A percentile compares a stretch with the other conserved stretches of the same genome.
Conservation (phyloP, 2,888 invertebrate genomes). For the Gonocerus acuteangulatus region DNA sequence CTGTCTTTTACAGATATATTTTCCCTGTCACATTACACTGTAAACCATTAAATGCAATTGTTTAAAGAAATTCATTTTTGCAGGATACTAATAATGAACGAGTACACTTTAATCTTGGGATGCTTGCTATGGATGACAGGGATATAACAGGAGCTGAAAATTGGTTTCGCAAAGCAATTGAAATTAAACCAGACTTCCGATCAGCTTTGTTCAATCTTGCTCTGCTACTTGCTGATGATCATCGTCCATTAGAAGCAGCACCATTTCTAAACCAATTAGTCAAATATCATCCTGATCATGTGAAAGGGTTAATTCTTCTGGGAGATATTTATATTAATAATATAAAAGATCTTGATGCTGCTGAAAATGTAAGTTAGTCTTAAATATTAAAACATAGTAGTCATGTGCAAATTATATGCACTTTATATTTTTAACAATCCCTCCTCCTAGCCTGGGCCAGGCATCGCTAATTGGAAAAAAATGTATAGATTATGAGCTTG, state of each 20-base stretch:
- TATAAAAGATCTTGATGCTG: slow-evolving; percentile 86
- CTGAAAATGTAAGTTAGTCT: slow-evolving; percentile 67
- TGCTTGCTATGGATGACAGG: slow-evolving; percentile 93
- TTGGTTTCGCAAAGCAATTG: slow-evolving; percentile 83
- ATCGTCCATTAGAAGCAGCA: slow-evolving; percentile 82
- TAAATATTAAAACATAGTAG: no score
- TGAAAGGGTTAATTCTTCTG: slow-evolving; percentile 84
- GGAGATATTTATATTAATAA: slow-evolving; percentile 95
- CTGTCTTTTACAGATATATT: no score
- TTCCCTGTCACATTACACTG: no score
- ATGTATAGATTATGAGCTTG: no score
- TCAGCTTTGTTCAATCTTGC: slow-evolving; percentile 93
- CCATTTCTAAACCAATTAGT: slow-evolving; percentile 87
- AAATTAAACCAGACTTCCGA: slow-evolving; percentile 79
- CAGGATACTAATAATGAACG: slow-evolving; percentile 72
- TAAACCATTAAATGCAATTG: no score
- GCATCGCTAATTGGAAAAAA: no score
- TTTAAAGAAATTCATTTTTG: no score
- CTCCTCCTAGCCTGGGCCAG: no score
- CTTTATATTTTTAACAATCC: no score
- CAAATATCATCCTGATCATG: slow-evolving; percentile 83
- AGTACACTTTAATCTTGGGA: slow-evolving; percentile 89
- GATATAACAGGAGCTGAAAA: slow-evolving; percentile 81
- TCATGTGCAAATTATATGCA: no score
- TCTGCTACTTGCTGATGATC: slow-evolving; percentile 76